Conservation (phyloP, 1,140 invertebrate species). For the Frieseomelitta varia region DNA sequence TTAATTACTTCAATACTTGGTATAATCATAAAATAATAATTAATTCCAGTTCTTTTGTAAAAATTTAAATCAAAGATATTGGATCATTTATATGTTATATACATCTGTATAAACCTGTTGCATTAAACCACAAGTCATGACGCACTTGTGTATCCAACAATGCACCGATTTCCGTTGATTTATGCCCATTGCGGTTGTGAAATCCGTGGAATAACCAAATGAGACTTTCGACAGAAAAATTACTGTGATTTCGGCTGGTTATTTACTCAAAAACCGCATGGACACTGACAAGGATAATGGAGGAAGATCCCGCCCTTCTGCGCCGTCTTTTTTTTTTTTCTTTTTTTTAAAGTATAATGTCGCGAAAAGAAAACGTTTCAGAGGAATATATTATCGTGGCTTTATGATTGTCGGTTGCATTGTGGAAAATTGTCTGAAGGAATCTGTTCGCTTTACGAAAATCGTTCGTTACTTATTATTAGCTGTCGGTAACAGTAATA, state of each 20-base stretch:
- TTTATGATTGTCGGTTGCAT: background rate
- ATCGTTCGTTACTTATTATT: background rate
- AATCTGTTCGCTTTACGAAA: background rate
- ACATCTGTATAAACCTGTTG: background rate
- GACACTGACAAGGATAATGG: conserved; percentile 62
- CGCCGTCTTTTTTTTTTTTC: background rate
- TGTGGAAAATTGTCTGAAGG: background rate
- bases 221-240: conserved; percentile 50
- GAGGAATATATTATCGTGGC: background rate
- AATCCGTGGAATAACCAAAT: background rate
- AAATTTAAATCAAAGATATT: background rate
- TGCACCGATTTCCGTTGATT: conserved; percentile 23
- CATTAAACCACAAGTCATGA: background rate
- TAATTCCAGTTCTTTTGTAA: background rate
- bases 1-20: too few relatives aligned
- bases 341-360: background rate
- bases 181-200: conserved; percentile 18
- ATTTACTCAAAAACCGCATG: conserved; percentile 60
- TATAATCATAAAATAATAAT: background rate
- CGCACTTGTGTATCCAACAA: background rate
- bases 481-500: background rate
- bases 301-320: conserved; percentile 4
- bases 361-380: background rate
- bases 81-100: background rate
- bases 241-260: conserved; percentile 55